These are phyloP conservation scores for Heterochromis multidens DNA, from an alignment of 2,113 vertebrate species.

Conservation along the genomic window DNA sequence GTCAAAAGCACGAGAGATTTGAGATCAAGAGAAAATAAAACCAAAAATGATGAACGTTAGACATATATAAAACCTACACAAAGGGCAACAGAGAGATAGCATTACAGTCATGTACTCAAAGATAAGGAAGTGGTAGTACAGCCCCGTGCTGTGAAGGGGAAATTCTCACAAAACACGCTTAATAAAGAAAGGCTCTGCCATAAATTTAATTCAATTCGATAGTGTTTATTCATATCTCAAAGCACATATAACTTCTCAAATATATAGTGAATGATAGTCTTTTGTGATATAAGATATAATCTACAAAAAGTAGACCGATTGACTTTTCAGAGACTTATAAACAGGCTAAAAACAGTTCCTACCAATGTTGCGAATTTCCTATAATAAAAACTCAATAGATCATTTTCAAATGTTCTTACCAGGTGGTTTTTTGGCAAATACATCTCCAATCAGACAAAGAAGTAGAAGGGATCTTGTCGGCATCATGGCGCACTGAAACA, in stretches of 20 bases:
- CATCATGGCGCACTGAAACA: constrained; percentile 5
- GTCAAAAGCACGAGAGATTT: not conserved
- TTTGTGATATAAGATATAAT: not conserved
- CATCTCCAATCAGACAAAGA: constrained; percentile 1
- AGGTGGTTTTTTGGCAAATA: constrained; percentile 9
- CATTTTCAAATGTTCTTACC: constrained; percentile 27
- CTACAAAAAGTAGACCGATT: not conserved
- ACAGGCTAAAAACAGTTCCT: not conserved
- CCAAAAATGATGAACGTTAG: not conserved
- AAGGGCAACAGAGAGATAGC: not conserved
- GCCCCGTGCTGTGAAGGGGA: not conserved
- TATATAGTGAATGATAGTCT: not conserved
- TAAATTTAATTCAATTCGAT: not conserved
- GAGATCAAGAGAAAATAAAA: not conserved
- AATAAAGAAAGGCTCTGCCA: not conserved
- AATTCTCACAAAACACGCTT: not conserved
- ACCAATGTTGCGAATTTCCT: not conserved
- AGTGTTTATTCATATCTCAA: not conserved
- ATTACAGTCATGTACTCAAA: not conserved
- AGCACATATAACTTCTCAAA: not conserved
- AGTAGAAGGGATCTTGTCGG: constrained; percentile 2
- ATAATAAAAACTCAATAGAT: not conserved
- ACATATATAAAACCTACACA: not conserved
- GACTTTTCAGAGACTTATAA: not conserved
- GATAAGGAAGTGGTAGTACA: not conserved